These are phyloP conservation scores for Papilio dardanus DNA, from an alignment of 1,140 invertebrate species.

Conservation along the genomic window DNA sequence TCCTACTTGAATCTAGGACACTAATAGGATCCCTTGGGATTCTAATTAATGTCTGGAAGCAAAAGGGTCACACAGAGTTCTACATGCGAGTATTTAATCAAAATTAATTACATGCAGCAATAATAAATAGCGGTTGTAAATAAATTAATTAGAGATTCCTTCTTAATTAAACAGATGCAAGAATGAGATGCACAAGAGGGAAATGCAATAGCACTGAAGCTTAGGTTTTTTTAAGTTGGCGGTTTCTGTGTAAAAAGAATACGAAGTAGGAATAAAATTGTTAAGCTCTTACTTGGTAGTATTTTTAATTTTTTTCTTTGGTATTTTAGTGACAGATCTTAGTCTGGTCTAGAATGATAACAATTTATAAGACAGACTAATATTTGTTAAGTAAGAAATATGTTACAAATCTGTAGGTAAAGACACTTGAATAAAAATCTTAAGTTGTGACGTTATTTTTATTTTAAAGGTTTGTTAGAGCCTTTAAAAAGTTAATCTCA, in stretches of 20 bases:
- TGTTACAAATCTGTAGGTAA: neutral
- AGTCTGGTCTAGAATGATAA: neutral
- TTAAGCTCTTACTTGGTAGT: too few species aligned
- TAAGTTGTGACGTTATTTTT: neutral
- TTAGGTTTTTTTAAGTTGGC: too few species aligned
- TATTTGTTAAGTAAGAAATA: conserved; percentile 1
- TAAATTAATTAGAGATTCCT: neutral
- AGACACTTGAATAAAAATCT: neutral
- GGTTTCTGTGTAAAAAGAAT: neutral
- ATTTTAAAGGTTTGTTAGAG: neutral
- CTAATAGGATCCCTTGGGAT: conserved; percentile 18
- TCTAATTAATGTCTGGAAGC: neutral
- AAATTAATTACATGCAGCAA: neutral
- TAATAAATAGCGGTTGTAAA: neutral
- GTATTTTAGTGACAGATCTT: too few species aligned
- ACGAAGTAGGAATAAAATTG: neutral
- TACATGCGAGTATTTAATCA: neutral
- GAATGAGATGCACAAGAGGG: neutral
- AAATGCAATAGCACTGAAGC: too few species aligned
- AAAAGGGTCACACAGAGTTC: neutral
- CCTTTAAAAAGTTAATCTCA: neutral
- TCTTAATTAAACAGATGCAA: neutral
- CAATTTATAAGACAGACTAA: neutral
- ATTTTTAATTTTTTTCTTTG: neutral
- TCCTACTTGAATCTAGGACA: neutral